phyloP scores from a whole-genome alignment of 2,888 invertebrate species.

The Spilosoma lubricipeda region DNA sequence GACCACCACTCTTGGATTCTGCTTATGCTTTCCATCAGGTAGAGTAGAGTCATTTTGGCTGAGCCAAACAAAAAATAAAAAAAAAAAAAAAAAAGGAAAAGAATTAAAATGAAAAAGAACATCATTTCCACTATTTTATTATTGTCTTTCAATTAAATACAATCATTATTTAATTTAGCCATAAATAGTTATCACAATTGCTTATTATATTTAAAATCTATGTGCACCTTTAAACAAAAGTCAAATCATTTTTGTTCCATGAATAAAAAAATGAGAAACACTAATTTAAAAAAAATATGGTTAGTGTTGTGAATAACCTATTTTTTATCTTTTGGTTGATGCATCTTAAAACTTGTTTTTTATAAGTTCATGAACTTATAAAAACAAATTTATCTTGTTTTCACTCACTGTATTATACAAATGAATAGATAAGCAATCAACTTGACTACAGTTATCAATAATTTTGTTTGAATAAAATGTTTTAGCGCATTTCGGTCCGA shows the following conservation, averaged over 20 bases:
- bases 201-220: constrained; percentile 9
- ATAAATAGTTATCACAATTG: constrained; percentile 69
- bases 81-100: not conserved
- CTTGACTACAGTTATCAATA: not conserved
- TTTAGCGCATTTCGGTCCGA: not conserved
- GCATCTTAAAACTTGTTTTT: not conserved
- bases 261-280: not conserved
- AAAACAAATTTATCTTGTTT: not conserved
- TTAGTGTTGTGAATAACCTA: not conserved
- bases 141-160: constrained; percentile 51
- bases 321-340: not conserved
- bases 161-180: constrained; percentile 50
- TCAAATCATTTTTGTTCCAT: constrained; percentile 46
- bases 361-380: not conserved
- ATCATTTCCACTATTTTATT: constrained; percentile 48
- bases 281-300: not conserved
- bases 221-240: constrained; percentile 54
- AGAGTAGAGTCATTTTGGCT: too few species aligned
- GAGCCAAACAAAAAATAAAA: too few species aligned
- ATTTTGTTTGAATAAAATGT: not conserved
- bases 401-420: not conserved
- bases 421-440: not conserved
- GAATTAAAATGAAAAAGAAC: not conserved
- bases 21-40: too few species aligned
- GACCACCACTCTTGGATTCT: too few species aligned